Evolutionary conservation across 1,140 invertebrate species (phyloP), one percentile per base, ranked within the genome.

Genomic region (Euwallacea similis): DNA sequence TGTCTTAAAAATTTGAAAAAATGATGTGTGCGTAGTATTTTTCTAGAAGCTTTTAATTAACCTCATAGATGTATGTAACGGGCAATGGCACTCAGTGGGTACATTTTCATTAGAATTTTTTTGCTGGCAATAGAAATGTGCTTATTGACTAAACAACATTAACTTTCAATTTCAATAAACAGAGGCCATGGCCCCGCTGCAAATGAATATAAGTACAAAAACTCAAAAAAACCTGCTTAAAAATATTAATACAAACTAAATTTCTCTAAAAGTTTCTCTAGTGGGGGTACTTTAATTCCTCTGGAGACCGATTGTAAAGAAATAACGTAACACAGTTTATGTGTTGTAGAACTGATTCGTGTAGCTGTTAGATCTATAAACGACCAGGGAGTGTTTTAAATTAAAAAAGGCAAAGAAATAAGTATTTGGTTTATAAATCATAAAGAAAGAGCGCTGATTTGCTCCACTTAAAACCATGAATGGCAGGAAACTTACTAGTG

Each of bases 261-360:
- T 33, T 33, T 33, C 21, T 33, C 21, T 33, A 33, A 33, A 33
- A 33, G 21, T 33, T 33, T 33, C 21, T 33, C 4, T 33, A 33
- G 21, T 33, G 21, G 4, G 21, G 21, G 21, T 33, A 33, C 21
- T 33, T 33, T 33, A 33, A 33, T 33, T 33, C 21, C 21, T 33
- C 21, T 33, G 21, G 21, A 33, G 21, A 33, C 21, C 21, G 21
- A 33, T 33, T 33, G 21, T 33, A 33, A 33, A 33, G 21, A 50
- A 50, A 3, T 50, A 50, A 50, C 46, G 9, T 67, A 62, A 66
- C 70, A 72, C 70, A 44, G 55, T 41, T 65, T 56, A n/a, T n/a
- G 63, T 66, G 58, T 72, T 65, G 63, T 67, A 66, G 70, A 61
- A 72, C 63, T 72, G 65, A 66, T 54, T 66, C n/a, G n/a, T 64